phyloP scores from a whole-genome alignment of 2,888 invertebrate species.

The Nesidiocoris tenuis region DNA sequence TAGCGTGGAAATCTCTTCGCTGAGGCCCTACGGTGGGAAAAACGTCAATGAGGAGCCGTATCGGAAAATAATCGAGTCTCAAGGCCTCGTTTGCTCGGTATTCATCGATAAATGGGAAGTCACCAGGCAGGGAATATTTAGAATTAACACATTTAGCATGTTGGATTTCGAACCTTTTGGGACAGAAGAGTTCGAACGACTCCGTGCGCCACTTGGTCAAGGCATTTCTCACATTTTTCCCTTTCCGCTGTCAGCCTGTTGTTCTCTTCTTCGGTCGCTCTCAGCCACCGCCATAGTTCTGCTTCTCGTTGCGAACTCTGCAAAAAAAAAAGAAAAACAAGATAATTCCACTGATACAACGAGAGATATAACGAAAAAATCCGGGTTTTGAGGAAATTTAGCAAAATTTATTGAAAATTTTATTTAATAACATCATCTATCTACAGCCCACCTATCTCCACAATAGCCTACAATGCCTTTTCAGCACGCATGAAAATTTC shows the following conservation, averaged over 20 bases:
- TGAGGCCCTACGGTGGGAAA: constrained; percentile 72
- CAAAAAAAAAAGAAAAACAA: background rate
- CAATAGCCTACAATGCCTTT: too few relatives aligned
- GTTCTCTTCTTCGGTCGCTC: constrained; percentile 62
- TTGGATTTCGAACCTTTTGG: too few relatives aligned
- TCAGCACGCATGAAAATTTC: too few relatives aligned
- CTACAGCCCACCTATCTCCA: too few relatives aligned
- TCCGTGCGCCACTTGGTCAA: constrained; percentile 81
- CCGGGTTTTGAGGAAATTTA: background rate
- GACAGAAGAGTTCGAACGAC: constrained; percentile 78
- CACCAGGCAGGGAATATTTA: background rate
- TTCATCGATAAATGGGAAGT: too few relatives aligned
- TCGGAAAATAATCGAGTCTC: too few relatives aligned
- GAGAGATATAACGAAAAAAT: background rate
- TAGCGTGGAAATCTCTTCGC: constrained; percentile 73
- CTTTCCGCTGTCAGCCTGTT: constrained; percentile 64
- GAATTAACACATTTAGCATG: too few relatives aligned
- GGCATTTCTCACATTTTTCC: constrained; percentile 73
- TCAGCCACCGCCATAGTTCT: constrained; percentile 60
- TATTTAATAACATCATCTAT: too few relatives aligned
- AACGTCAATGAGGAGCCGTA: constrained; percentile 42
- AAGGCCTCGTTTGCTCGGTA: too few relatives aligned
- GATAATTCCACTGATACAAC: background rate
- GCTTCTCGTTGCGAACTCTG: constrained; percentile 53
- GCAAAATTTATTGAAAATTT: too few relatives aligned